phyloP scores from a whole-genome alignment of 2,113 vertebrate species.

The Ictalurus punctatus region DNA sequence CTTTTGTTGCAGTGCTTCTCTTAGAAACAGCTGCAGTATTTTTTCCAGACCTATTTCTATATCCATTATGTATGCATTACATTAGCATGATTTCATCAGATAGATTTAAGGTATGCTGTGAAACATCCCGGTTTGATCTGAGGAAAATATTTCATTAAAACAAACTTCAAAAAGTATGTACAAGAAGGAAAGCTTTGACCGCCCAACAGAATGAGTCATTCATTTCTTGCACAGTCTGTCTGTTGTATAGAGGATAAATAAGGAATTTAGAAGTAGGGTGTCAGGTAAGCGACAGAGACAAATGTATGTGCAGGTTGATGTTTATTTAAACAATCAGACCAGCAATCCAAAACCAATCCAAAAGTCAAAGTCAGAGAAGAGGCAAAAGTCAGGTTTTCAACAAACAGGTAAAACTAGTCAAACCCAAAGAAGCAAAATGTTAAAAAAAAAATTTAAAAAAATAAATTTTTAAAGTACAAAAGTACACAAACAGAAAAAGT shows the following conservation, averaged over 20 bases:
- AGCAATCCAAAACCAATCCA: neutral
- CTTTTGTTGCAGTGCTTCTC: neutral
- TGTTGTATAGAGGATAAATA: neutral
- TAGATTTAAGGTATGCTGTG: neutral
- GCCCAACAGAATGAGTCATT: neutral
- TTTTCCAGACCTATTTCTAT: slow-evolving; percentile 1
- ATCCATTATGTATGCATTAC: too few relatives aligned
- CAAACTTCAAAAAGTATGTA: slow-evolving; percentile 56
- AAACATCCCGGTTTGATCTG: neutral
- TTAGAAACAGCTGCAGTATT: neutral
- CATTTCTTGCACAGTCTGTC: neutral
- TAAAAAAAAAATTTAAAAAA: too few relatives aligned
- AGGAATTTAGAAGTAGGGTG: neutral
- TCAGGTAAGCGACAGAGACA: neutral
- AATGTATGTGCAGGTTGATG: neutral
- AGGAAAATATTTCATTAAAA: slow-evolving; percentile 34
- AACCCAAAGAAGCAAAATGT: neutral
- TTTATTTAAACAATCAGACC: neutral
- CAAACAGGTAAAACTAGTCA: neutral
- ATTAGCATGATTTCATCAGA: neutral
- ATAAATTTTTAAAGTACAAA: too few relatives aligned
- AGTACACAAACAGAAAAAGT: neutral
- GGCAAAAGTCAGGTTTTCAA: neutral
- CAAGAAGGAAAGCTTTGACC: slow-evolving; percentile 15
- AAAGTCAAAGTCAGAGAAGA: neutral